Conservation (phyloP, 2,888 invertebrate genomes). For the Clostera curtula region DNA sequence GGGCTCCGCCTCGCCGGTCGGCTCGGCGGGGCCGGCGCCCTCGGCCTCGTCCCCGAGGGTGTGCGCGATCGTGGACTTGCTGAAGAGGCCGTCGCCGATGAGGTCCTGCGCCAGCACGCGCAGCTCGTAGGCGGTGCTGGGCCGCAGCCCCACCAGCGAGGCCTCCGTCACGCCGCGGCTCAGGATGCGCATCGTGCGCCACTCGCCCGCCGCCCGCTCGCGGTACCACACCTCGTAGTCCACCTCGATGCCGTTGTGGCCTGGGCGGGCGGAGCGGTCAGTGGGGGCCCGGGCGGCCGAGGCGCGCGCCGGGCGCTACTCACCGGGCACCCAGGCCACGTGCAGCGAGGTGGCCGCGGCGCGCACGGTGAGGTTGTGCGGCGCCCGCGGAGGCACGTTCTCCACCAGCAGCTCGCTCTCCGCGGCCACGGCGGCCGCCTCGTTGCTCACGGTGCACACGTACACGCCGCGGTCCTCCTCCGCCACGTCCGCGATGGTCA, state of each 20-base stretch:
- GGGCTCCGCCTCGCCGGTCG: slow-evolving; percentile 43
- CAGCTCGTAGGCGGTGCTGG: slow-evolving; percentile 89
- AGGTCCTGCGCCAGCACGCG: slow-evolving; percentile 91
- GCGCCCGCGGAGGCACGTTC: slow-evolving; percentile 92
- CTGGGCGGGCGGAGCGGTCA: slow-evolving; percentile 39
- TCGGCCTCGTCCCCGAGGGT: slow-evolving; percentile 69
- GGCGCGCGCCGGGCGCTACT: slow-evolving; percentile 4
- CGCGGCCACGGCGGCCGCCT: slow-evolving; percentile 87
- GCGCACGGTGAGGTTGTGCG: slow-evolving; percentile 88
- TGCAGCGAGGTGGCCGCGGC: slow-evolving; percentile 82
- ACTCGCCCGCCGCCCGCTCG: slow-evolving; percentile 82
- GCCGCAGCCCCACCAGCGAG: slow-evolving; percentile 83
- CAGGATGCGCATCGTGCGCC: slow-evolving; percentile 87
- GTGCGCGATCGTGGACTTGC: slow-evolving; percentile 84
- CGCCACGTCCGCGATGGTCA: slow-evolving; percentile 87
- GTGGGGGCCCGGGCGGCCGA: not conserved
- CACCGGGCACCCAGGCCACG: slow-evolving; percentile 86
- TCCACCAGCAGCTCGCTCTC: slow-evolving; percentile 88
- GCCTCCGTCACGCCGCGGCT: slow-evolving; percentile 84
- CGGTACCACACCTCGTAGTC: slow-evolving; percentile 93
- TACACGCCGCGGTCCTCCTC: slow-evolving; percentile 92
- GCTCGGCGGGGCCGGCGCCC: slow-evolving; percentile 17
- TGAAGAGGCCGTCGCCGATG: slow-evolving; percentile 92
- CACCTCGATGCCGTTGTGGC: slow-evolving; percentile 83
- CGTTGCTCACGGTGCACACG: slow-evolving; percentile 89